Base-by-base conservation (phyloP, 2,888 invertebrate genomes). In the Ctena decussata region DNA sequence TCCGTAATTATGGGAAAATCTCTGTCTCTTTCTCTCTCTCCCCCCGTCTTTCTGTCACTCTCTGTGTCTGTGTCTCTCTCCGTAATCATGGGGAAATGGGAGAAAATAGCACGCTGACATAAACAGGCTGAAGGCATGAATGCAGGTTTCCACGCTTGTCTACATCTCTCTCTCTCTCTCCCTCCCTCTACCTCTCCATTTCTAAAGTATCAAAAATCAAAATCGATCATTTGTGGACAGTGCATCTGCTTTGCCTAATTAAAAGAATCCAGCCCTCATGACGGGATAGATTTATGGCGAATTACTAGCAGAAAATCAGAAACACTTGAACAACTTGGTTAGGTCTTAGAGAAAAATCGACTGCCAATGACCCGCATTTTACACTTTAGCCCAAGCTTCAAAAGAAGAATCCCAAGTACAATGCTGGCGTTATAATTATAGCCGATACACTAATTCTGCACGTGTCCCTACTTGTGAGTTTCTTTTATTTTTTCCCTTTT, bases 351-450 rank as follows among this genome's bases (percentile, higher is more conserved):
- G n/a, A 65, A 65, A 65, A 35, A 57, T 27, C 65, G 35, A 15
- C 32, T 65, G 65, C 8, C 65, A 65, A 65, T 65, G 65, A 65
- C 65, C 65, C 65, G 65, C 65, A 65, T 65, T 65, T 65, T 65
- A 27, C 35, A 65, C 65, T 65, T 8, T 35, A 21, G 65, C 18
- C 6, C 32, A 65, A 65, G 32, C 65, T 65, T 65, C 65, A 65
- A 65, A 35, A 21, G 35, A 12, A 1, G 21, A 35, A 65, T 18
- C 30, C 32, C 6, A 35, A 11, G 65, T 65, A 32, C 8, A 35
- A 65, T 65, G 65, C 65, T 65, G 65, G 65, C 65, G 24, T 30
- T 35, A 12, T 65, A 30, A 65, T 12, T 35, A 35, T 6, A 32
- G 15, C 3, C 12, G 65, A 32, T 35, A 35, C 65, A 24, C 11